These are phyloP conservation scores for Lordiphosa mommai DNA, from an alignment of 1,140 invertebrate genomes.

Conservation along the genomic window DNA sequence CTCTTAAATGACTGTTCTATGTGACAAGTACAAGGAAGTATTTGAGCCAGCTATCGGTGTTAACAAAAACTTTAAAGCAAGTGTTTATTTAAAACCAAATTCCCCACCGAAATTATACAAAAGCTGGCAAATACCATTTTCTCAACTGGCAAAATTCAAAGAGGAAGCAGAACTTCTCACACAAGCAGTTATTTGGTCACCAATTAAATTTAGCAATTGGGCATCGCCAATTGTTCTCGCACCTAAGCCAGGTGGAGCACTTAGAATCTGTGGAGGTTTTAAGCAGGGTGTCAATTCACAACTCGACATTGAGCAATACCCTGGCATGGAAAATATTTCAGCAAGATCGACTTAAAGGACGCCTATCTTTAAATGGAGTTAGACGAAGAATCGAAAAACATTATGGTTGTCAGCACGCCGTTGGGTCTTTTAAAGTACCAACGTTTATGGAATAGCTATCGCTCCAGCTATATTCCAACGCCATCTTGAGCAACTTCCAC, in stretches of 20 bases:
- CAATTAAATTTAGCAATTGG: conserved; percentile 8
- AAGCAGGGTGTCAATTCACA: conserved; percentile 11
- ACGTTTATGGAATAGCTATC: conserved; percentile 13
- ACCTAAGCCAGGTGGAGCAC: conserved; percentile 5
- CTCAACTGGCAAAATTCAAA: conserved; percentile 10
- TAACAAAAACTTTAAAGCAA: conserved; percentile 8
- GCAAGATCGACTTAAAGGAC: too few species aligned
- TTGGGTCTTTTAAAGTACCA: conserved; percentile 7
- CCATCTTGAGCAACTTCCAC: conserved; percentile 29
- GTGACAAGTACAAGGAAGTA: conserved; percentile 6
- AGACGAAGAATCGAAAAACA: not conserved
- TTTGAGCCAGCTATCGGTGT: conserved; percentile 1
- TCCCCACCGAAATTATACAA: conserved; percentile 7
- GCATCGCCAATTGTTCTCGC: conserved; percentile 1
- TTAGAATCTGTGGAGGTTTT: conserved; percentile 15
- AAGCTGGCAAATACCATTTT: conserved; percentile 12
- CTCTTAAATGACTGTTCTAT: not conserved
- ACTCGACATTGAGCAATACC: conserved; percentile 12
- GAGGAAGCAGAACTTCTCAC: conserved; percentile 2
- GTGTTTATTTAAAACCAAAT: conserved; percentile 2
- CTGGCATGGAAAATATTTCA: conserved; percentile 7
- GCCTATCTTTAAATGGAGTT: not conserved
- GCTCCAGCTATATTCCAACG: conserved; percentile 13
- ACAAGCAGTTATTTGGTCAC: not conserved
- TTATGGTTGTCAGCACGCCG: conserved; percentile 9